phyloP scores from a whole-genome alignment of 2,888 invertebrate species.

The Syrphus vitripennis region DNA sequence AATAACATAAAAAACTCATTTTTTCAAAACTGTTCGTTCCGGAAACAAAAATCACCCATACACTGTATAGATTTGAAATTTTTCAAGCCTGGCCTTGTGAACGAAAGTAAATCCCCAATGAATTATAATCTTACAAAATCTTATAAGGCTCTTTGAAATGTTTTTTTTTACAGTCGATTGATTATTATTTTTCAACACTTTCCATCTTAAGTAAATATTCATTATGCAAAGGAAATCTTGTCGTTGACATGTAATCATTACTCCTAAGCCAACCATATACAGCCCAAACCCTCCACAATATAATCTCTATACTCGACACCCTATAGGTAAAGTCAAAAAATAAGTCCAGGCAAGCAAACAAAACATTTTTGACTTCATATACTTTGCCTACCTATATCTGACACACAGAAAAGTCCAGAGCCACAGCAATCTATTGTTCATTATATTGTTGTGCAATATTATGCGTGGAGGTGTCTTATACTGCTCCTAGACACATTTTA shows the following conservation, averaged over 20 bases:
- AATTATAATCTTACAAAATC: too few species aligned
- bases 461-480: constrained; percentile 58
- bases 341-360: neutral
- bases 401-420: constrained; percentile 10
- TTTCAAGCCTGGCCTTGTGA: too few species aligned
- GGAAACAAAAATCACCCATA: too few species aligned
- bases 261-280: neutral
- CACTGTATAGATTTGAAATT: too few species aligned
- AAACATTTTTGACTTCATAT: constrained; percentile 4
- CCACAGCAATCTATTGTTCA: constrained; percentile 47
- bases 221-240: constrained; percentile 32
- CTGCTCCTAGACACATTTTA: constrained; percentile 9
- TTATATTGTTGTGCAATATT: constrained; percentile 50
- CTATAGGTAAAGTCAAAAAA: neutral
- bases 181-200: neutral
- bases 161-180: too few species aligned
- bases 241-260: neutral
- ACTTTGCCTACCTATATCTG: neutral
- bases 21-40: too few species aligned
- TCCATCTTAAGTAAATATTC: constrained; percentile 32
- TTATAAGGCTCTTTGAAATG: neutral
- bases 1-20: too few species aligned
- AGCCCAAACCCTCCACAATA: constrained; percentile 1
- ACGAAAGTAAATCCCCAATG: too few species aligned
- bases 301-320: constrained; percentile 16